Percentiles rank a stretch among this genome's conserved stretches.
These are phyloP conservation scores for Muscicapa comitata DNA, from an alignment of 2,797 vertebrate species.

Conservation along the genomic window DNA sequence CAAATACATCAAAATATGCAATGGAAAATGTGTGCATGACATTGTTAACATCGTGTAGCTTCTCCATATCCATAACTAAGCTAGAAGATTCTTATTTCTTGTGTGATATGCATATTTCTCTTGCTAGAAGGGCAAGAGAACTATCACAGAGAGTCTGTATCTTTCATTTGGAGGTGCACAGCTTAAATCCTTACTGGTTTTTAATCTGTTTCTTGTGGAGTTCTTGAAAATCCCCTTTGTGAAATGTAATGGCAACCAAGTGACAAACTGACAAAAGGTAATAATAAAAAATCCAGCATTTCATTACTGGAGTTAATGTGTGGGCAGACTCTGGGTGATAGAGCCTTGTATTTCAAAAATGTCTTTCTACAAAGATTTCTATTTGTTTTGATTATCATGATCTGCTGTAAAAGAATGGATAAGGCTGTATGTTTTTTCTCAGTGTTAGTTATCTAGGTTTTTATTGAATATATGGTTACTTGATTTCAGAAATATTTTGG, in stretches of 20 bases:
- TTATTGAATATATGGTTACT: neutral
- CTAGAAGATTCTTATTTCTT: constrained; percentile 67
- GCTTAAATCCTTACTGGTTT: constrained; percentile 38
- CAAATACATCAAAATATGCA: constrained; percentile 57
- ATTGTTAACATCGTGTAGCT: constrained; percentile 51
- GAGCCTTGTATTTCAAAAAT: constrained; percentile 27
- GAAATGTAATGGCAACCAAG: constrained; percentile 30
- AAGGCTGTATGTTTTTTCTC: neutral
- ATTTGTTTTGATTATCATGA: neutral
- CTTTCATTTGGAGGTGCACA: constrained; percentile 36
- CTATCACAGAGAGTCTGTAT: neutral
- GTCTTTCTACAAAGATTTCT: neutral
- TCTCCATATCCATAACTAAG: constrained; percentile 49
- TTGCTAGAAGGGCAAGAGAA: constrained; percentile 35
- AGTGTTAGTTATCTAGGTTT: neutral
- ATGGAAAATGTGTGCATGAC: constrained; percentile 65
- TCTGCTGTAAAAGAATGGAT: constrained; percentile 14
- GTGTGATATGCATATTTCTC: neutral
- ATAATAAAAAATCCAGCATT: constrained; percentile 1
- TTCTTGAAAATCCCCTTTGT: constrained; percentile 56
- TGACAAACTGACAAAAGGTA: constrained; percentile 24
- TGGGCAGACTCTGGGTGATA: neutral
- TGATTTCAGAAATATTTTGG: constrained; percentile 13
- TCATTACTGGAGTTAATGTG: constrained; percentile 6
- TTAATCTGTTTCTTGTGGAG: constrained; percentile 44